Evolutionary conservation across 2,888 invertebrate species (phyloP).

Genomic region (Branchellion lobata): DNA sequence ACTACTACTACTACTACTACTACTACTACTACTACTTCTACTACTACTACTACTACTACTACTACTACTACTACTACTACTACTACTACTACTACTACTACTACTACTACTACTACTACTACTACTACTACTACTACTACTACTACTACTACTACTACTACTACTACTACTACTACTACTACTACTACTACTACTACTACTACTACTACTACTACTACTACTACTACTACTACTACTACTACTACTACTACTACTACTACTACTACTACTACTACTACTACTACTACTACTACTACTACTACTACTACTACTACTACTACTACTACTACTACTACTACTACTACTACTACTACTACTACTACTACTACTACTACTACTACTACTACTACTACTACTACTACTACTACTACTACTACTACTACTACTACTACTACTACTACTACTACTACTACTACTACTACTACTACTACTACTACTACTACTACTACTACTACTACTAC

Average conservation of each 20-base stretch:
- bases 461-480: constrained; percentile 37
- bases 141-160: constrained; percentile 37
- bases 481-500: constrained; percentile 36
- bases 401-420: constrained; percentile 20
- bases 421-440: constrained; percentile 20
- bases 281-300: neutral
- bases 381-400: constrained; percentile 25
- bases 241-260: constrained; percentile 32
- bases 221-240: constrained; percentile 32
- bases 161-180: constrained; percentile 35
- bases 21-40: constrained; percentile 37
- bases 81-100: constrained; percentile 37
- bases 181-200: constrained; percentile 7
- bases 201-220: constrained; percentile 10
- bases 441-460: constrained; percentile 28
- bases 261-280: neutral
- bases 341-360: neutral
- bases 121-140: constrained; percentile 35
- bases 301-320: neutral
- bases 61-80: constrained; percentile 38
- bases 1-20: constrained; percentile 38
- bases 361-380: constrained; percentile 12
- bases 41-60: constrained; percentile 37
- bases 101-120: constrained; percentile 36
- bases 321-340: neutral